Evolutionary conservation across 2,797 vertebrate species (phyloP), one percentile per base, ranked within the genome.

Genomic region (Myotis daubentonii): DNA sequence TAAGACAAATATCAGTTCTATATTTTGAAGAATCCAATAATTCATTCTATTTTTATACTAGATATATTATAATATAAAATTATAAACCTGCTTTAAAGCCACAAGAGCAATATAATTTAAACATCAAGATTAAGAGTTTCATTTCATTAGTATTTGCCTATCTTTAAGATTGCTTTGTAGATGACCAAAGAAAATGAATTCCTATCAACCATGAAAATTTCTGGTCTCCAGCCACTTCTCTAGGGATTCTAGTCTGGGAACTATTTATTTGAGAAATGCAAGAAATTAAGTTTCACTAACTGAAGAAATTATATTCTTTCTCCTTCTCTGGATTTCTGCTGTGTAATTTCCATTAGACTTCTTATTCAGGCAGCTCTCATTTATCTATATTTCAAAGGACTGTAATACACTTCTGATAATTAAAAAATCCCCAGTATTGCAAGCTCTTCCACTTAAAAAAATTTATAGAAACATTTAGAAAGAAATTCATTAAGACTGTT

Each of bases 101-200:
- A 90, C 20, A 75, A 88, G 97, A 97, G 15, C 25, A 86, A 86
- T 74, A 86, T 83, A 82, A 85, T 93, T 95, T 81, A 89, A 93
- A 90, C 72, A 87, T 94, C 65, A 94, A 84, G 5, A 0, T 6
- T 91, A 75, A 88, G 79, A 76, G 22, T 92, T 22, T 93, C 66
- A 91, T 88, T 78, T 93, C 76, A 91, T 88, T 78, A 86, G 41
- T 44, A 82, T 87, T 88, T 89, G 36, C 51, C 76, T 44, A 92
- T 90, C 13, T 5, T 71, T 15, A 93, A 70, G 87, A 93, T 79
- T 87, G 28, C 66, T 94, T 93, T 44, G 90, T 30, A 22, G 44
- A 20, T 84, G 38, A n/a, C 28, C 28, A 96, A 41, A 93, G n/a
- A 86, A 44, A 92, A 94, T 87, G 15, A 60, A 79, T 62, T 92